Base-by-base conservation (phyloP, 2,888 invertebrate species). In the Ceramica pisi region DNA sequence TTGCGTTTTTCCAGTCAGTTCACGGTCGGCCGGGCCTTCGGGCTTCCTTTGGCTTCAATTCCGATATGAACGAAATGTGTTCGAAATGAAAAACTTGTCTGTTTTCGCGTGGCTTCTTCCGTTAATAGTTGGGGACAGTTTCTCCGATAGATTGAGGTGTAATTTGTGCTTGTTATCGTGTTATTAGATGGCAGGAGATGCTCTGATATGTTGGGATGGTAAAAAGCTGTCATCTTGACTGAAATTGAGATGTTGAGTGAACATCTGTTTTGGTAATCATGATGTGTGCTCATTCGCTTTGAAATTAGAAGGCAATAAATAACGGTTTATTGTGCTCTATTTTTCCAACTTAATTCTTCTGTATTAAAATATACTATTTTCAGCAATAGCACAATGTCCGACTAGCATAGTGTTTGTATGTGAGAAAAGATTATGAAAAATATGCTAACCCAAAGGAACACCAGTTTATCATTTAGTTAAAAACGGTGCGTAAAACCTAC, bases 1-100 rank as follows among this genome's bases (percentile, higher is more conserved):
- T 94, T 93, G 93, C 95, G 94, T 94, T 94, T 95, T 94, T 93
- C 94, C 94, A 87, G 94, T 86, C 87, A 83, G 77, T 92, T 93
- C 92, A 94, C 94, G 95, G 92, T 94, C 90, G 92, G 95, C 62
- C 87, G 92, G 86, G 78, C 81, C 84, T 85, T 87, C 89, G 90
- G 91, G 92, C 92, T 92, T 92, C 92, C 92, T 91, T 89, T 77
- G 86, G 83, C 88, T 88, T 86, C 90, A 84, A 93, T 93, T 92
- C 93, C 92, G 91, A 94, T 94, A 91, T 92, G 89, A 90, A 88
- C 89, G 90, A 93, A 89, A 88, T 87, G 88, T 86, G 82, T 83
- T 90, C 87, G 89, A 92, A 92, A 90, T 91, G 89, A 92, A 92
- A 93, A 90, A 85, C 83, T 88, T 78, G 77, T 71, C 74, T 76